phyloP scores from a whole-genome alignment of 1,140 invertebrate species.

The Listronotus bonariensis region DNA sequence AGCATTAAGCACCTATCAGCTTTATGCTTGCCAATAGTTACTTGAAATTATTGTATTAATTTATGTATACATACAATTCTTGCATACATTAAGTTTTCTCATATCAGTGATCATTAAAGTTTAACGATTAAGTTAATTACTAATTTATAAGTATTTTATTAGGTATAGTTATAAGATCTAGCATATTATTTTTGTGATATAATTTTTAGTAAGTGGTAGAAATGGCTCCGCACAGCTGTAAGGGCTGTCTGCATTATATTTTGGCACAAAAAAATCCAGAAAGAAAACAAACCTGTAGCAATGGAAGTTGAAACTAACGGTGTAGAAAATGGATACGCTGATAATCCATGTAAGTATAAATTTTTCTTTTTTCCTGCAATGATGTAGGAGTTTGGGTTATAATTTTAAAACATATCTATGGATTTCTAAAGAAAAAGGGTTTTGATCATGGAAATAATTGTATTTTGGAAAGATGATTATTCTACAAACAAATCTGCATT shows the following conservation, averaged over 20 bases:
- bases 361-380: slow-evolving; percentile 14
- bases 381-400: too few species aligned
- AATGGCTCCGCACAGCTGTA: slow-evolving; percentile 42
- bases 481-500: too few species aligned
- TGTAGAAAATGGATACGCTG: slow-evolving; percentile 16
- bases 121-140: too few species aligned
- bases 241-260: slow-evolving; percentile 37
- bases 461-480: not conserved
- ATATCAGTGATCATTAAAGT: too few species aligned
- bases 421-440: not conserved
- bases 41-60: too few species aligned
- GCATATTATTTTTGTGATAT: too few species aligned
- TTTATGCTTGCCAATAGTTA: too few species aligned
- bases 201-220: not conserved
- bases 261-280: slow-evolving; percentile 31
- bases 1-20: too few species aligned
- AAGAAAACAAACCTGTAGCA: slow-evolving; percentile 14
- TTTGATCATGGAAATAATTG: slow-evolving; percentile 6
- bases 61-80: too few species aligned
- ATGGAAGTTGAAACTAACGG: slow-evolving; percentile 36
- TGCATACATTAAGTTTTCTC: too few species aligned
- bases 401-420: not conserved
- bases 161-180: too few species aligned
- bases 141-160: too few species aligned
- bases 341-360: slow-evolving; percentile 41